These are phyloP conservation scores for Haliclona indistincta DNA, from an alignment of 37 sponge, comb jelly and placozoan genomes.

Conservation along the genomic window DNA sequence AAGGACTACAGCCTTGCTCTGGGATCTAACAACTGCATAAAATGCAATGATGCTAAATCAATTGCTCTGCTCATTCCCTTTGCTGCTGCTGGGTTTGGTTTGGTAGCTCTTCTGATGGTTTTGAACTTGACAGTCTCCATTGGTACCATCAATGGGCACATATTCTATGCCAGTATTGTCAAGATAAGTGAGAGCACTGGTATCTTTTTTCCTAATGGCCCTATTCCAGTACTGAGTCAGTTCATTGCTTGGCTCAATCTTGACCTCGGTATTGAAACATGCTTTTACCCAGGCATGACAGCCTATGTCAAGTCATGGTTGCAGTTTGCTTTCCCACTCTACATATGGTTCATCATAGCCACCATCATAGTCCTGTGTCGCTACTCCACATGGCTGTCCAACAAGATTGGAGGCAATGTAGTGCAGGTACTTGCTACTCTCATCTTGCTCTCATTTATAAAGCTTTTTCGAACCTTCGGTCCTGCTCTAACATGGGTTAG, in stretches of 20 bases:
- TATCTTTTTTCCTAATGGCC: background rate
- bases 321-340: slow-evolving; percentile 30
- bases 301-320: slow-evolving; percentile 2
- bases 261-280: slow-evolving; percentile 40
- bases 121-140: slow-evolving; percentile 18
- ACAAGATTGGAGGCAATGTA: slow-evolving; percentile 1
- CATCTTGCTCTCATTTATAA: slow-evolving; percentile 30
- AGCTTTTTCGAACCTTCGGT: too few relatives aligned
- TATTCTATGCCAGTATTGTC: slow-evolving; percentile 30
- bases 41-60: slow-evolving; percentile 2
- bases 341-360: slow-evolving; percentile 6
- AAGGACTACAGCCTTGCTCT: slow-evolving; percentile 5
- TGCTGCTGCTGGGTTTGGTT: slow-evolving; percentile 16
- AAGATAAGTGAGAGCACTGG: background rate
- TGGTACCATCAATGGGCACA: slow-evolving; percentile 43
- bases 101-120: slow-evolving; percentile 4
- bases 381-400: background rate
- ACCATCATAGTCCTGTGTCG: slow-evolving; percentile 9
- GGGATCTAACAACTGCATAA: slow-evolving; percentile 15
- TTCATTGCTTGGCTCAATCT: slow-evolving; percentile 32
- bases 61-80: slow-evolving; percentile 22
- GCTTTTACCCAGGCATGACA: slow-evolving; percentile 43
- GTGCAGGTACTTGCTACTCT: slow-evolving; percentile 33
- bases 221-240: background rate
- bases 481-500: background rate